Conservation (phyloP, 2,888 invertebrate species). For the Caenorhabditis japonica region DNA sequence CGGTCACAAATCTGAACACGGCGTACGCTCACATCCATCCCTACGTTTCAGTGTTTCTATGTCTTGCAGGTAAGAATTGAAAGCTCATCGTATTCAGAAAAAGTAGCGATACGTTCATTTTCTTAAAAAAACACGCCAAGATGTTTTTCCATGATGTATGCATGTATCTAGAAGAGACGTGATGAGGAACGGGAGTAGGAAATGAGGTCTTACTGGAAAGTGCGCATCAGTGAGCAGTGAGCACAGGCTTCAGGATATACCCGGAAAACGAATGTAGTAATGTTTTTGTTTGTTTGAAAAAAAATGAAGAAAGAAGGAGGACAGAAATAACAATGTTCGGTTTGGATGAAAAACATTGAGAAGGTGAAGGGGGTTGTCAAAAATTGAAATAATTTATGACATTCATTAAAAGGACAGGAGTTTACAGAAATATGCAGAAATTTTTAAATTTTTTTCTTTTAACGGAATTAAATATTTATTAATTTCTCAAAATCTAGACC, state of each 20-base stretch:
- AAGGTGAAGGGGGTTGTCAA: neutral
- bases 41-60: slow-evolving; percentile 71
- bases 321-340: neutral
- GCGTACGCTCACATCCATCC: slow-evolving; percentile 72
- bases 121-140: slow-evolving; percentile 7
- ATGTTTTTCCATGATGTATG: no score
- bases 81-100: neutral
- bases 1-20: slow-evolving; percentile 61
- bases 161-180: neutral
- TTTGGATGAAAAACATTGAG: neutral
- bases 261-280: no score
- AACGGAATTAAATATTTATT: no score
- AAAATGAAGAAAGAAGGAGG: neutral
- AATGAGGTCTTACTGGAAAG: slow-evolving; percentile 37
- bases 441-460: slow-evolving; percentile 1
- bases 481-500: no score
- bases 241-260: neutral
- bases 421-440: neutral
- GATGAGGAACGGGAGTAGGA: slow-evolving; percentile 8
- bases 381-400: no score
- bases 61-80: slow-evolving; percentile 65
- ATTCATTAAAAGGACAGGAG: neutral
- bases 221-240: slow-evolving; percentile 33
- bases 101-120: slow-evolving; percentile 10
- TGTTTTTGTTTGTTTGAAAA: no score